These are phyloP conservation scores for Dascillus cervinus DNA, from an alignment of 2,888 invertebrate genomes.

Conservation along the genomic window DNA sequence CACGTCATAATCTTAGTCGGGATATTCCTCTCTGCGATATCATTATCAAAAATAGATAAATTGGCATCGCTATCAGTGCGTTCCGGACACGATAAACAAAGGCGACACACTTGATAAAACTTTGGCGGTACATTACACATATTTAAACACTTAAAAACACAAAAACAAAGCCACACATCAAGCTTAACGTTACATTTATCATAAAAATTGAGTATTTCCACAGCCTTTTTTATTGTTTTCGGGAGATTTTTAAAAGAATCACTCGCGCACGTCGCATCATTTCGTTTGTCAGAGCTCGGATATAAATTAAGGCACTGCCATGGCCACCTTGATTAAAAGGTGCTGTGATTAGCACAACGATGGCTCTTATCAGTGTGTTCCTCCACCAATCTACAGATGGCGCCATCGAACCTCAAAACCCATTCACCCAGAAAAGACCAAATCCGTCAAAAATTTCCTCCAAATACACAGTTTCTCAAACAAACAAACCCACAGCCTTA, in stretches of 20 bases:
- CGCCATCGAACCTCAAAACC: no score
- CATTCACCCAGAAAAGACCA: neutral
- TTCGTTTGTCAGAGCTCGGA: conserved; percentile 32
- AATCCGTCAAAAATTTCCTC: no score
- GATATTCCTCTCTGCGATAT: conserved; percentile 55
- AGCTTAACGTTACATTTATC: conserved; percentile 33
- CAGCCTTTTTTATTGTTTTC: conserved; percentile 38
- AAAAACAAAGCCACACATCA: conserved; percentile 36
- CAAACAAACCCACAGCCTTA: no score
- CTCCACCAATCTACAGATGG: neutral
- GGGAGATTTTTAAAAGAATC: conserved; percentile 25
- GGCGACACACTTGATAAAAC: conserved; percentile 89
- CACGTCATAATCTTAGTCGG: conserved; percentile 64
- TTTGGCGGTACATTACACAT: conserved; percentile 72
- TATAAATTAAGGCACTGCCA: conserved; percentile 44
- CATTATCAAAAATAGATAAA: conserved; percentile 70
- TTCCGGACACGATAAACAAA: conserved; percentile 68
- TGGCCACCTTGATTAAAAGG: conserved; percentile 39
- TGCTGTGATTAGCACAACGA: conserved; percentile 31
- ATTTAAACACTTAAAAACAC: conserved; percentile 41
- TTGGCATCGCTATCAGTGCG: conserved; percentile 65
- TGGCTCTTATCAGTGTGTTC: conserved; percentile 9
- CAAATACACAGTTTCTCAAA: no score
- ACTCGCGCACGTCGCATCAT: conserved; percentile 32
- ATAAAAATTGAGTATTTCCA: conserved; percentile 32